Base-by-base conservation (phyloP, 2,797 vertebrate genomes). In the Hippopotamyrus pictus region DNA sequence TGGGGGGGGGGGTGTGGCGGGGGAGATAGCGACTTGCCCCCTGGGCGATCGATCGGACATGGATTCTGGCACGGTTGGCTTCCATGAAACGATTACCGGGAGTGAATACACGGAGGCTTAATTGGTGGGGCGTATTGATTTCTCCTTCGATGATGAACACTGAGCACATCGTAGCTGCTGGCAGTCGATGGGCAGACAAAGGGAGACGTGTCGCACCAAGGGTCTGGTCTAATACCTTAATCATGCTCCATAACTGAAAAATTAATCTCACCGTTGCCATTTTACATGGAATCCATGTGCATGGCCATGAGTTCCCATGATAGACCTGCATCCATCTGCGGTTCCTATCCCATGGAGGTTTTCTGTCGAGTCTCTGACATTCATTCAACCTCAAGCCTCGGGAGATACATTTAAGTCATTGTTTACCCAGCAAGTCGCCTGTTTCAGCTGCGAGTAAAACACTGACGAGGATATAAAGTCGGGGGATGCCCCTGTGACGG, bases 91-190 rank as follows among this genome's bases (percentile, higher is more conserved):
- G 95, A 93, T 95, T 95, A 96, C 91, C 90, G 94, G 95, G 95
- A 95, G 95, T 95, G 94, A 96, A 96, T 96, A 96, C 94, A 94
- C 93, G 96, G 96, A 95, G 94, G 94, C 95, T 88, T 95, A 95
- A 95, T 95, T 95, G 94, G 95, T 94, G 93, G 93, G 94, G 92
- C 94, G 95, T 93, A 96, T 96, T 95, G 96, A 96, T 96, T 95
- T 96, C 94, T 93, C 94, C 93, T 0, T 89, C 93, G 93, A 93
- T 96, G 96, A 96, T 96, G 95, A 96, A 96, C 96, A 92, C 93
- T 92, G 91, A 88, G 93, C 93, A 94, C 94, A 94, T 94, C 92
- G 41, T 91, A 94, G 90, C 92, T 91, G 88, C 93, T 93, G 95
- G 94, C 96, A 96, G 96, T 96, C 94, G 95, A 93, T 95, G 92